Conservation (phyloP, 2,888 invertebrate genomes). For the Slavum lentiscoides region DNA sequence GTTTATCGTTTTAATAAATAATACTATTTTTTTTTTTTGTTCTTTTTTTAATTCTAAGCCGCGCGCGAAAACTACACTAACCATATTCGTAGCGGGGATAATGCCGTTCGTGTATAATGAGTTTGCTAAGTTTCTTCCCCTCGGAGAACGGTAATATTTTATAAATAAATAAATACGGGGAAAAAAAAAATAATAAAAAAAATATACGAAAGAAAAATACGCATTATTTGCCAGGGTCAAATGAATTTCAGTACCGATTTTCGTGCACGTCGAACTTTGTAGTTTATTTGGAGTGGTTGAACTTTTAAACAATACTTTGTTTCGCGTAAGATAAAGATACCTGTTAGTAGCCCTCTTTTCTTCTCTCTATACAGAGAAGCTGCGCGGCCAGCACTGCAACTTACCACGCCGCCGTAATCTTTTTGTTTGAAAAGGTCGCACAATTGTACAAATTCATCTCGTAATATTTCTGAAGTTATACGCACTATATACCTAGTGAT, state of each 20-base stretch:
- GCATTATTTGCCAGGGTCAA: slow-evolving; percentile 23
- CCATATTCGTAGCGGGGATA: background rate
- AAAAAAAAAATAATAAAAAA: background rate
- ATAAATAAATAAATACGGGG: background rate
- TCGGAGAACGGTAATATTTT: slow-evolving; percentile 7
- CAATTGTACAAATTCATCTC: slow-evolving; percentile 50
- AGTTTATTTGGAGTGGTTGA: slow-evolving; percentile 42
- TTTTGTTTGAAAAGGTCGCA: slow-evolving; percentile 47
- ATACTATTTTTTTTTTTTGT: background rate
- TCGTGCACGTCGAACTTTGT: slow-evolving; percentile 49
- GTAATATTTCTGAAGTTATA: slow-evolving; percentile 39
- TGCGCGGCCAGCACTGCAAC: background rate
- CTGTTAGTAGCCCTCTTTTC: slow-evolving; percentile 6
- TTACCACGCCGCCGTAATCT: slow-evolving; percentile 32
- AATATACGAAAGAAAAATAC: background rate
- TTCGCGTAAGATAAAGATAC: slow-evolving; percentile 45
- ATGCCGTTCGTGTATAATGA: background rate
- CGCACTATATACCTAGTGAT: background rate
- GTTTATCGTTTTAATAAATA: background rate
- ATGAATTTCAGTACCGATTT: slow-evolving; percentile 41
- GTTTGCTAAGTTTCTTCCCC: background rate
- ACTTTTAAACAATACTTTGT: slow-evolving; percentile 52
- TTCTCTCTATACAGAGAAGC: background rate
- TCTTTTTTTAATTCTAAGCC: background rate
- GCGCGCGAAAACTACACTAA: background rate